Evolutionary conservation across 2,888 invertebrate species (phyloP).

Genomic region (Plusia festucae): DNA sequence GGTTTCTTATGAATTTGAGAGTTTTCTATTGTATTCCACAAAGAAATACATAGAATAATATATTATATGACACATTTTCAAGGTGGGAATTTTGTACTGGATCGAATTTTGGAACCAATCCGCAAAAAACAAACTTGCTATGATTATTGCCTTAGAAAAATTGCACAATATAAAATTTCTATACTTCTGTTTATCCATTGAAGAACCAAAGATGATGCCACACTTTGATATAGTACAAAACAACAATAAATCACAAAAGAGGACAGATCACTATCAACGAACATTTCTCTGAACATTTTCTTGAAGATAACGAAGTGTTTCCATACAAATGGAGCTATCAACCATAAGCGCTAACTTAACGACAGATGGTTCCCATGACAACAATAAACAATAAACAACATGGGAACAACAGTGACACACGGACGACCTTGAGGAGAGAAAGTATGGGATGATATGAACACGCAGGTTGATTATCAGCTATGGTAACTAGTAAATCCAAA

Average conservation of each 20-base stretch:
- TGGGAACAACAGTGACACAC: conserved; percentile 57
- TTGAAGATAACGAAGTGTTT: not conserved
- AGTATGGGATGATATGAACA: conserved; percentile 47
- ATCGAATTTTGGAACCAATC: no score
- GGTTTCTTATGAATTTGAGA: not conserved
- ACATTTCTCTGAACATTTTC: not conserved
- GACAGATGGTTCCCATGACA: conserved; percentile 46
- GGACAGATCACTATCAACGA: not conserved
- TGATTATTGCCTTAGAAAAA: no score
- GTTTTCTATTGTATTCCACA: not conserved
- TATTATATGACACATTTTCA: no score
- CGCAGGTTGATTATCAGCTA: conserved; percentile 8
- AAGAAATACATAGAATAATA: no score
- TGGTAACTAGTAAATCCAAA: no score
- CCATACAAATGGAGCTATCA: conserved; percentile 33
- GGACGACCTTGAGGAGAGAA: conserved; percentile 63
- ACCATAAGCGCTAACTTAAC: not conserved
- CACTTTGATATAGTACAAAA: not conserved
- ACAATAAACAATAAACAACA: conserved; percentile 60
- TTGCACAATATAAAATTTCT: no score
- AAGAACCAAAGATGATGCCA: no score
- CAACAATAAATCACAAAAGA: not conserved
- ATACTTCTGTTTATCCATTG: not conserved
- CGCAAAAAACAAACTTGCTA: no score
- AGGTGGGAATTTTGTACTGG: no score